phyloP scores from a whole-genome alignment of 2,113 vertebrate genomes.

The Erpornis zantholeuca region DNA sequence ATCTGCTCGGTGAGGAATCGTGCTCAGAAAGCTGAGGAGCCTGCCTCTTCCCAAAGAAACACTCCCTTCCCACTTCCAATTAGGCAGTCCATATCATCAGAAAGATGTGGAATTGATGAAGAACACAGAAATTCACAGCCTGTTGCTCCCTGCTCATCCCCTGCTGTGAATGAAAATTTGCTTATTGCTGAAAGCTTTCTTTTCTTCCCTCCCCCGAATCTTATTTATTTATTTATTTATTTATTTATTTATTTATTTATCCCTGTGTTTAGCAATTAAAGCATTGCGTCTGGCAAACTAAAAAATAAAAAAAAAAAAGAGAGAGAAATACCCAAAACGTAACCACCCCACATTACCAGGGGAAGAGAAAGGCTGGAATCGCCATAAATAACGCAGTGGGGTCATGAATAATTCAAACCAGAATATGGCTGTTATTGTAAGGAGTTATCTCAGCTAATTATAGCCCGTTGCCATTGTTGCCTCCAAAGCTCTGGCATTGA shows the following conservation, averaged over 20 bases:
- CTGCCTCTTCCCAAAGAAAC: not conserved
- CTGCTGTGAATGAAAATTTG: not conserved
- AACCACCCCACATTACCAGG: not conserved
- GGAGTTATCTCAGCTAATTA: slow-evolving; percentile 50
- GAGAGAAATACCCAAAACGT: not conserved
- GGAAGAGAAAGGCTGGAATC: not conserved
- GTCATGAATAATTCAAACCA: slow-evolving; percentile 55
- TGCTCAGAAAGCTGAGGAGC: not conserved
- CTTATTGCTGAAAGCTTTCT: not conserved
- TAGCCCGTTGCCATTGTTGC: not conserved
- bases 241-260: not conserved
- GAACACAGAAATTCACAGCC: not conserved
- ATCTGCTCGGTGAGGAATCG: not conserved
- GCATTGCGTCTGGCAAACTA: not conserved
- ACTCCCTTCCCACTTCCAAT: not conserved
- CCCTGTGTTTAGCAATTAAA: not conserved
- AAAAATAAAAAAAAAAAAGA: not conserved
- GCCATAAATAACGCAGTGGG: slow-evolving; percentile 3
- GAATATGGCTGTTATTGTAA: slow-evolving; percentile 44
- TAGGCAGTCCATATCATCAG: not conserved
- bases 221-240: not conserved
- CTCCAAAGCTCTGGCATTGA: slow-evolving; percentile 35
- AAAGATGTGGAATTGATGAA: not conserved
- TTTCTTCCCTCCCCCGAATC: not conserved
- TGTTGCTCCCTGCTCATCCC: not conserved